A percentile compares a stretch with the other conserved stretches of the same genome.
phyloP scores from a whole-genome alignment of 2,113 vertebrate species.

The Ornithorhynchus anatinus region DNA sequence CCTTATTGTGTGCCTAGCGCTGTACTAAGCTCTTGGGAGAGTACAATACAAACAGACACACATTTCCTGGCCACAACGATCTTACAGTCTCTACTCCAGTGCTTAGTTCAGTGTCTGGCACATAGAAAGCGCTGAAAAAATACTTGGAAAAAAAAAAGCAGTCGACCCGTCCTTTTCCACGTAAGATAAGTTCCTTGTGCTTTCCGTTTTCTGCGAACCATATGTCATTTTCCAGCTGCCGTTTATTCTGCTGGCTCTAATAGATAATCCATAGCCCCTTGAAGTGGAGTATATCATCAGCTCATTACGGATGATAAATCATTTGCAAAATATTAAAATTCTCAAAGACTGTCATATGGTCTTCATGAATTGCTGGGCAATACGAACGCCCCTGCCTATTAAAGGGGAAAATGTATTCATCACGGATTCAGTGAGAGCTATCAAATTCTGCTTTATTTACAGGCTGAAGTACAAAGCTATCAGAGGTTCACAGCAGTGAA shows the following conservation, averaged over 20 bases:
- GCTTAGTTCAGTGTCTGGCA: too few relatives aligned
- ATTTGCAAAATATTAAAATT: slow-evolving; percentile 29
- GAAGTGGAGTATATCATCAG: slow-evolving; percentile 30
- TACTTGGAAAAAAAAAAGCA: too few relatives aligned
- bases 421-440: neutral
- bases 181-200: neutral
- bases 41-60: too few relatives aligned
- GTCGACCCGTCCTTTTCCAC: neutral
- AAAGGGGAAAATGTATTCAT: neutral
- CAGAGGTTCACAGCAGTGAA: neutral
- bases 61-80: too few relatives aligned
- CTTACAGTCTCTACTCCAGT: too few relatives aligned
- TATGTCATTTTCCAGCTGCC: neutral
- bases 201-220: neutral
- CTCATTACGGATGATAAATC: slow-evolving; percentile 48
- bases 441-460: neutral
- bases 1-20: too few relatives aligned
- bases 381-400: neutral
- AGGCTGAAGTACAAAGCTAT: slow-evolving; percentile 21
- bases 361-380: neutral
- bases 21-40: too few relatives aligned
- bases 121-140: too few relatives aligned
- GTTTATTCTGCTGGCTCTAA: neutral
- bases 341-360: neutral
- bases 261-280: slow-evolving; percentile 27